phyloP scores from a whole-genome alignment of 2,888 invertebrate species.

The Xanthorhoe designata region DNA sequence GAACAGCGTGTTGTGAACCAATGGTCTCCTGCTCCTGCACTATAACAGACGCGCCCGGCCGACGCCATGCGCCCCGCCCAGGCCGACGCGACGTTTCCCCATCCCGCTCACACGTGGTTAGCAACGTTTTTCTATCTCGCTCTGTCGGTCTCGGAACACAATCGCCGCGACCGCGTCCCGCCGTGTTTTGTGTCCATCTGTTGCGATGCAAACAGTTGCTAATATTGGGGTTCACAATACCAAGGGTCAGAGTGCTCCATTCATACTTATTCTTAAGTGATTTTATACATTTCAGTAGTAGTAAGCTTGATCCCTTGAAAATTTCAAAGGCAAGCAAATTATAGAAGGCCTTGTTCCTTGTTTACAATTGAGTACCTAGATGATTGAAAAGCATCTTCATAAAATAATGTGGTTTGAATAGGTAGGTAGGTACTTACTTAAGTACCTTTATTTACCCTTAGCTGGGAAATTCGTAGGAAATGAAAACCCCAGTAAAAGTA shows the following conservation, averaged over 20 bases:
- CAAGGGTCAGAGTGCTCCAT: not conserved
- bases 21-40: constrained; percentile 9
- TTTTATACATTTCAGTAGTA: not conserved
- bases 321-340: too few species aligned
- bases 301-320: too few species aligned
- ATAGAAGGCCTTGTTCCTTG: too few species aligned
- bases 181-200: constrained; percentile 10
- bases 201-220: not conserved
- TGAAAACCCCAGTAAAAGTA: too few species aligned
- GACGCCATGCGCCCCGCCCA: constrained; percentile 31
- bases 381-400: too few species aligned
- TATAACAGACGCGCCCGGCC: constrained; percentile 29
- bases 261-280: too few species aligned
- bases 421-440: too few species aligned
- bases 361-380: too few species aligned
- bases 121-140: constrained; percentile 16
- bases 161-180: constrained; percentile 20
- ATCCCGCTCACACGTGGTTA: constrained; percentile 4
- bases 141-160: constrained; percentile 4
- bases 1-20: too few species aligned
- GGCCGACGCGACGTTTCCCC: constrained; percentile 6
- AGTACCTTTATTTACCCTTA: too few species aligned
- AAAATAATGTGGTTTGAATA: too few species aligned
- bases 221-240: not conserved
- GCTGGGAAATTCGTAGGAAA: too few species aligned